A percentile compares a stretch with the other conserved stretches of the same genome.
These are phyloP conservation scores for Cephalopholis sonnerati DNA, from an alignment of 2,113 vertebrate species.

Conservation along the genomic window DNA sequence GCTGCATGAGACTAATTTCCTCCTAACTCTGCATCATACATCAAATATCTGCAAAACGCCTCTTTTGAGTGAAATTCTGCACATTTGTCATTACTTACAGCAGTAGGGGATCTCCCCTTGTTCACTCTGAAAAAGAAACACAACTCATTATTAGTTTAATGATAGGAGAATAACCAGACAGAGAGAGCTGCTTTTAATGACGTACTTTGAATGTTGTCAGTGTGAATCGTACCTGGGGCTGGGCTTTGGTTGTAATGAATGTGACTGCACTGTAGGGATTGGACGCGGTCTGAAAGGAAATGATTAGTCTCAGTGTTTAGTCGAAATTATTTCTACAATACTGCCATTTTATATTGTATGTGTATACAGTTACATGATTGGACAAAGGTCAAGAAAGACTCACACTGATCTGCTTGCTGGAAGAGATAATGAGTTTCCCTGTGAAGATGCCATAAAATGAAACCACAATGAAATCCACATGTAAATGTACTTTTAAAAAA, in stretches of 20 bases:
- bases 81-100: constrained; percentile 63
- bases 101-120: constrained; percentile 55
- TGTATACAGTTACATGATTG: not conserved
- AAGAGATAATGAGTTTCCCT: constrained; percentile 70
- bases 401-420: constrained; percentile 71
- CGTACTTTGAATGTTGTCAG: not conserved
- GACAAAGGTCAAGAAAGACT: not conserved
- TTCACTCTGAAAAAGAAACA: constrained; percentile 57
- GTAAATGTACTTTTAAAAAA: not conserved
- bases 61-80: not conserved
- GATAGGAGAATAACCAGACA: not conserved
- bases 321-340: not conserved
- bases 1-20: not conserved
- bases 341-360: not conserved
- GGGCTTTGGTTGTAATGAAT: constrained; percentile 71
- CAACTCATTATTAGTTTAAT: not conserved
- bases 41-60: not conserved
- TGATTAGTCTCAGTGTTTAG: not conserved
- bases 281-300: constrained; percentile 41
- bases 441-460: constrained; percentile 46
- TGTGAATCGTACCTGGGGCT: constrained; percentile 78
- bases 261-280: constrained; percentile 5
- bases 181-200: not conserved
- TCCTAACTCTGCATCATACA: too few relatives aligned
- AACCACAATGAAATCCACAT: constrained; percentile 9